These are phyloP conservation scores for Ceratina calcarata DNA, from an alignment of 1,140 invertebrate genomes.

Conservation along the genomic window DNA sequence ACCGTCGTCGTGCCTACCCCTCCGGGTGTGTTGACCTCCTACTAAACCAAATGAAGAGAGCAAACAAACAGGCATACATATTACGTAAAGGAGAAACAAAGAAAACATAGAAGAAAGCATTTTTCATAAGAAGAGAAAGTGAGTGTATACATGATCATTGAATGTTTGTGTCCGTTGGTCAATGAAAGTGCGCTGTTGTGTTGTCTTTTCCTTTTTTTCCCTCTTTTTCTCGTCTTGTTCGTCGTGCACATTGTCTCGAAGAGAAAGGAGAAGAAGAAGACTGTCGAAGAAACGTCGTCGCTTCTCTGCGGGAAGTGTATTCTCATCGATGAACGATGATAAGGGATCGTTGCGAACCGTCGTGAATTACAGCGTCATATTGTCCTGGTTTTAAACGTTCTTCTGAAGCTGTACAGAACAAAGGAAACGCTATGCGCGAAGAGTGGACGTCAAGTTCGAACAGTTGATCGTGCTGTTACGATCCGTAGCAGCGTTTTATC, in stretches of 20 bases:
- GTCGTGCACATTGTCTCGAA: not conserved
- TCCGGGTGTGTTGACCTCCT: slow-evolving; percentile 77
- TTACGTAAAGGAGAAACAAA: not conserved
- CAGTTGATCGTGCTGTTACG: slow-evolving; percentile 20
- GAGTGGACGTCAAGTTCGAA: slow-evolving; percentile 21
- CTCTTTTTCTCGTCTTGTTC: slow-evolving; percentile 1
- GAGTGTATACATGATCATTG: slow-evolving; percentile 29
- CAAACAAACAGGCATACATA: slow-evolving; percentile 5
- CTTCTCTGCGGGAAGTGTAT: not conserved
- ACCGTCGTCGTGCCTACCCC: slow-evolving; percentile 80
- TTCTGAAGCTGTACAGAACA: not conserved
- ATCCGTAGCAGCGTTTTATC: slow-evolving; percentile 46
- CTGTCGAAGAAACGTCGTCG: not conserved
- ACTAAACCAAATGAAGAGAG: slow-evolving; percentile 64
- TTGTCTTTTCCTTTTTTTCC: not conserved
- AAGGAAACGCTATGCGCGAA: not conserved
- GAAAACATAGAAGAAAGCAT: not conserved
- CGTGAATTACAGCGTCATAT: slow-evolving; percentile 10
- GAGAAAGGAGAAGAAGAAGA: slow-evolving; percentile 1
- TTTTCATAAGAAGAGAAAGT: slow-evolving; percentile 6
- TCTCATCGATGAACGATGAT: not conserved
- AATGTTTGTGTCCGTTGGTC: slow-evolving; percentile 25
- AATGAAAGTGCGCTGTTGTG: slow-evolving; percentile 27
- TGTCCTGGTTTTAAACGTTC: slow-evolving; percentile 36
- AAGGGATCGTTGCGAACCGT: slow-evolving; percentile 14